Base-by-base conservation (phyloP, 2,797 vertebrate species). In the Enteromius afrohamiltoni region DNA sequence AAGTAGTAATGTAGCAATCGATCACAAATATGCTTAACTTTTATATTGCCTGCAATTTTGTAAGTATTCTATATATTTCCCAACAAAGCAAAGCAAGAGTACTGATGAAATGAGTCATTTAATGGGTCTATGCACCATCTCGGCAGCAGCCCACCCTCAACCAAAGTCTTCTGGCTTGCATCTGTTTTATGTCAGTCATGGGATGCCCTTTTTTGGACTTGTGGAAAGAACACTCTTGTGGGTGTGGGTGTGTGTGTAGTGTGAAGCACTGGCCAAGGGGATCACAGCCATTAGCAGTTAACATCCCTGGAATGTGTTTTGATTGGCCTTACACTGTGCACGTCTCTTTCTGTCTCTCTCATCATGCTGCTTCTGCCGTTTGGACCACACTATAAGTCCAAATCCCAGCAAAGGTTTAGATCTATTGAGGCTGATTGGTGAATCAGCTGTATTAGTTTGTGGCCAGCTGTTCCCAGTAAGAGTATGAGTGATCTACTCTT, bases 121-220 rank as follows among this genome's bases (percentile, higher is more conserved):
- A 11, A 26, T 60, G 60, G 2, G 60, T 16, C 60, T 62, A 14
- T 14, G 14, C 58, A 62, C 58, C 58, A 29, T 62, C 58, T 29
- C 60, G 29, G 60, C 60, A 29, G 26, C 26, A 62, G 60, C 26
- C 23, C 60, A 29, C 40, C 21, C 68, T 67, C 14, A n/a, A 17
- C 64, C 31, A 1, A n/a, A 60, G 34, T 37, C 74, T 47, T 29
- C 19, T 67, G n/a, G 21, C 11, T 29, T 40, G 34, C 49, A 31
- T 45, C n/a, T 53, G 47, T 37, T 49, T 58, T 60, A 1, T 81
- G 40, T 79, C 73, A 76, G 37, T 62, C 6, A 58, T 60, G 53
- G 17, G 91, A 93, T 94, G 92, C 90, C 94, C 92, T 94, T 94
- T 94, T 94, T 94, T 93, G 93, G 93, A 90, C 94, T 88, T 92